phyloP scores from a whole-genome alignment of 2,797 vertebrate genomes.

The Diplodus sargus region DNA sequence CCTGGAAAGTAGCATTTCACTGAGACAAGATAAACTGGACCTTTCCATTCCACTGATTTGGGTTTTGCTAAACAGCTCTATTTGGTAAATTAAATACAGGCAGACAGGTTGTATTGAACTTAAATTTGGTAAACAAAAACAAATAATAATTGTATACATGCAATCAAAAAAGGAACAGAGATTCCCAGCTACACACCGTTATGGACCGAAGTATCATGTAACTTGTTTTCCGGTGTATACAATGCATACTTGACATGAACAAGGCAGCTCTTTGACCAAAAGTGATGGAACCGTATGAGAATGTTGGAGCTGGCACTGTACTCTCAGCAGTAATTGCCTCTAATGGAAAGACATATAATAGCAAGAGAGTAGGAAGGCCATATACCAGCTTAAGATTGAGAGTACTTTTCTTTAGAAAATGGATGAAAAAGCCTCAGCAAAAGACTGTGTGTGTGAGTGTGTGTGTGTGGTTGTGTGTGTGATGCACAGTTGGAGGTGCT shows the following conservation, averaged over 20 bases:
- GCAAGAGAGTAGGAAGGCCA: constrained; percentile 76
- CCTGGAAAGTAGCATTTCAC: too few species aligned
- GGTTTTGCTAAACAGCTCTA: not conserved
- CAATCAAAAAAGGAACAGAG: not conserved
- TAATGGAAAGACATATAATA: constrained; percentile 81
- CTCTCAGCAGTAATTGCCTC: constrained; percentile 75
- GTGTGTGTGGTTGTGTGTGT: constrained; percentile 12
- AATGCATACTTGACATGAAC: constrained; percentile 72
- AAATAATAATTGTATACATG: not conserved
- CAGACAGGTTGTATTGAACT: not conserved
- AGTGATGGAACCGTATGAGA: constrained; percentile 66
- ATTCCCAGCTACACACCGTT: constrained; percentile 10
- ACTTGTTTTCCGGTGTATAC: constrained; percentile 62
- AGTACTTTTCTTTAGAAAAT: constrained; percentile 76
- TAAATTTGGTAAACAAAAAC: not conserved
- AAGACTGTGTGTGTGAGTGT: constrained; percentile 19
- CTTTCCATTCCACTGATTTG: not conserved
- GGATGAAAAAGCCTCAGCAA: constrained; percentile 65
- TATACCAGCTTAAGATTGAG: constrained; percentile 72
- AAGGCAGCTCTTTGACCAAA: constrained; percentile 72
- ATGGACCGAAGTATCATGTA: constrained; percentile 61
- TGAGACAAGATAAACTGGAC: too few species aligned
- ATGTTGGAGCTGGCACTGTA: constrained; percentile 59
- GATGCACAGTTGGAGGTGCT: constrained; percentile 23
- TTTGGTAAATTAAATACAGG: not conserved